Evolutionary conservation across 2,888 invertebrate genomes (phyloP), one percentile per base, ranked within the genome.

Genomic region (Punctoribates punctum): DNA sequence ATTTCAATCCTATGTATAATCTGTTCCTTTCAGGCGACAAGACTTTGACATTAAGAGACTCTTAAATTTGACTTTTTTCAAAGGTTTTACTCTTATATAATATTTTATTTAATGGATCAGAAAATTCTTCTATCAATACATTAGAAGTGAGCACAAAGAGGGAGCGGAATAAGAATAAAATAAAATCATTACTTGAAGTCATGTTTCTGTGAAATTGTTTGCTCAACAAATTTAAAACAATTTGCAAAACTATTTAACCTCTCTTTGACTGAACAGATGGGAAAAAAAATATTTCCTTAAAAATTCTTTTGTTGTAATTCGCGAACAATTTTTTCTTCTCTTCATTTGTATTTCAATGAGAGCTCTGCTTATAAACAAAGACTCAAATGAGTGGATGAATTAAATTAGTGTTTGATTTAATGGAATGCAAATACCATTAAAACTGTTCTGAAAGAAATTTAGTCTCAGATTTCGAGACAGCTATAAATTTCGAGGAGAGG

Each of bases 11-110:
- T 65, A 23, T 34, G 34, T 65, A 65, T 29, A 65, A 34, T 65
- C 34, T 65, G 29, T 65, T 65, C 15, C 34, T 65, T 34, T 65
- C 65, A 65, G 11, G 34, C 57, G 65, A 65, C 65, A 65, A 65
- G 65, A 65, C 34, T 65, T 65, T 65, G 65, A 65, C 65, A 65
- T 65, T 65, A 65, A 65, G 65, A 65, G 65, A 34, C 29, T 38
- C 65, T 54, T 20, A 20, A 54, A 20, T 20, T 20, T 15, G n/a
- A 20, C 23, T 54, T 57, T 57, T 23, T 57, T 23, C 25, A n/a
- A 20, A 20, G 8, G 57, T 11, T 57, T 57, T 57, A 2, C 23
- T 57, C 25, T 57, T 23, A 57, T 57, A 25, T 25, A 20, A 57
- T 57, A 57, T 57, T 57, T 57, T 57, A 57, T 57, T 57, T 25